Percentiles rank a stretch among this genome's conserved stretches.
Conservation (phyloP, 2,888 invertebrate species). For the Melanchra persicariae region DNA sequence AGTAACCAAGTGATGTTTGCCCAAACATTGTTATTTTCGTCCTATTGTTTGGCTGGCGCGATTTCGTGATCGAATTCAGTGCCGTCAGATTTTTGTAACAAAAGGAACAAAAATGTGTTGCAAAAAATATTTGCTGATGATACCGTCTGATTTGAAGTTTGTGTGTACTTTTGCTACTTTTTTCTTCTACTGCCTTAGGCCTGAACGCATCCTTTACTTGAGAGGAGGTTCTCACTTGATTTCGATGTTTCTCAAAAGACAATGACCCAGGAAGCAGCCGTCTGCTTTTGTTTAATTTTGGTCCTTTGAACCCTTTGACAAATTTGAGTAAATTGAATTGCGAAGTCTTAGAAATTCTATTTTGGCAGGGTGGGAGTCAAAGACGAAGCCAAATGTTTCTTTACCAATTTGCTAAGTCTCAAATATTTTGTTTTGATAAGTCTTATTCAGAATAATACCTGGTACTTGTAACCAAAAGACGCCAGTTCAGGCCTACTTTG, state of each 20-base stretch:
- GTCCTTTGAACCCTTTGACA: conserved; percentile 42
- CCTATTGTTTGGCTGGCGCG: conserved; percentile 74
- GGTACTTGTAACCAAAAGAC: background rate
- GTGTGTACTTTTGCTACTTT: conserved; percentile 41
- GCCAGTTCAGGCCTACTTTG: too few relatives aligned
- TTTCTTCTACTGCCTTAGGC: conserved; percentile 56
- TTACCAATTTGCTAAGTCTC: background rate
- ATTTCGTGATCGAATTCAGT: conserved; percentile 80
- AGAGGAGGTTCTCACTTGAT: conserved; percentile 31
- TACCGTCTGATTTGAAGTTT: conserved; percentile 59
- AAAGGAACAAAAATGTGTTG: conserved; percentile 67
- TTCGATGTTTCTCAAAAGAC: conserved; percentile 40
- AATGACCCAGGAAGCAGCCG: conserved; percentile 49
- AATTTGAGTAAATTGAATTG: conserved; percentile 48
- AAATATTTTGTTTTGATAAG: background rate
- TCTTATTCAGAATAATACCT: background rate
- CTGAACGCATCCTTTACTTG: conserved; percentile 43
- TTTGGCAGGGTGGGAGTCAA: background rate
- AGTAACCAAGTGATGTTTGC: conserved; percentile 71
- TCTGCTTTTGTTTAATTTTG: conserved; percentile 49
- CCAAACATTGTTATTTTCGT: conserved; percentile 76
- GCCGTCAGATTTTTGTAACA: conserved; percentile 82
- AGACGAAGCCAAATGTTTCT: background rate
- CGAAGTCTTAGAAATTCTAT: conserved; percentile 33
- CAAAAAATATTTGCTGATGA: conserved; percentile 71